A percentile compares a stretch with the other conserved stretches of the same genome.
phyloP scores from a whole-genome alignment of 1,140 invertebrate species.

The Drosophila lowei region DNA sequence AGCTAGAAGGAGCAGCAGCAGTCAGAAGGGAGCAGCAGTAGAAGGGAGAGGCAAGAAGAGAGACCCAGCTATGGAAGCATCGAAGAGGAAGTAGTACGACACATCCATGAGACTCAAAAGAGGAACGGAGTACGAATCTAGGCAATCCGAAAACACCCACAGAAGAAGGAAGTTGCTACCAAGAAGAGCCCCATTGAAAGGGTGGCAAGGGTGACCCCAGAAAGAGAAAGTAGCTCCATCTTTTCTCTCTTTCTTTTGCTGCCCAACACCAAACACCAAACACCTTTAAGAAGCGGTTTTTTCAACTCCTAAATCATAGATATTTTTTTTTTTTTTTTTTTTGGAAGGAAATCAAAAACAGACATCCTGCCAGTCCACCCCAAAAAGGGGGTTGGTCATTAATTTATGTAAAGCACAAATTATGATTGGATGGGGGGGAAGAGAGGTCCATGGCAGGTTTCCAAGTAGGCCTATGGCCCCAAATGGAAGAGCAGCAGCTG shows the following conservation, averaged over 20 bases:
- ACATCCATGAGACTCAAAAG: neutral
- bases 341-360: slow-evolving; percentile 68
- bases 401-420: slow-evolving; percentile 83
- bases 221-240: neutral
- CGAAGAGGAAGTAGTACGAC: slow-evolving; percentile 25
- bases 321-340: slow-evolving; percentile 32
- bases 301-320: slow-evolving; percentile 4
- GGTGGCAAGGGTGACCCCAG: no score
- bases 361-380: slow-evolving; percentile 13
- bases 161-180: no score
- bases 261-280: slow-evolving; percentile 1
- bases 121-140: no score
- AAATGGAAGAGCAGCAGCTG: slow-evolving; percentile 63
- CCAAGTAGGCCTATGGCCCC: slow-evolving; percentile 63
- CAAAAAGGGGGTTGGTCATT: slow-evolving; percentile 62
- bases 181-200: no score
- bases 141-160: no score
- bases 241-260: no score
- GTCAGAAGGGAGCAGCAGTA: neutral
- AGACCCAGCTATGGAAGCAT: slow-evolving; percentile 1
- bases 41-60: no score
- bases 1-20: slow-evolving; percentile 10
- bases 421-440: slow-evolving; percentile 62
- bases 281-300: slow-evolving; percentile 65
- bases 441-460: slow-evolving; percentile 38